phyloP scores from a whole-genome alignment of 2,113 vertebrate species.

The Gila orcuttii region DNA sequence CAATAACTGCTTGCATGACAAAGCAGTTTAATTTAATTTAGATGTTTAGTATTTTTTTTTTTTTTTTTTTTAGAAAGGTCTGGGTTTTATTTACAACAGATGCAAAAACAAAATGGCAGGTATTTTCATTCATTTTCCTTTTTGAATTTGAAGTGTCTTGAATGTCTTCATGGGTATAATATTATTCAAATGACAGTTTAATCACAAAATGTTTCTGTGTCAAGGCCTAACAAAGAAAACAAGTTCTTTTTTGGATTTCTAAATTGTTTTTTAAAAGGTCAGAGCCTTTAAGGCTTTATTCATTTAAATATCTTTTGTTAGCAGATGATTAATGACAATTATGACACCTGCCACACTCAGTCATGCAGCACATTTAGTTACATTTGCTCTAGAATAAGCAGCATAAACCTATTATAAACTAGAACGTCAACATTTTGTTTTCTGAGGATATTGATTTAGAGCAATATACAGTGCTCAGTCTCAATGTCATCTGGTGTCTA shows the following conservation, averaged over 20 bases:
- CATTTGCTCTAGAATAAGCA: conserved; percentile 1
- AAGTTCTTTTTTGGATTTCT: background rate
- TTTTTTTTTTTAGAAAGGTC: conserved; percentile 11
- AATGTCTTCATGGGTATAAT: background rate
- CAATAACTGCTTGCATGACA: conserved; percentile 52
- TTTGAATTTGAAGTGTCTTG: background rate
- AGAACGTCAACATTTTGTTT: background rate
- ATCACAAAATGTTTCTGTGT: conserved; percentile 28
- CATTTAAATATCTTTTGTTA: background rate
- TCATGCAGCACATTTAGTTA: background rate
- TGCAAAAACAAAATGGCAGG: background rate
- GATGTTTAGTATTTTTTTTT: background rate
- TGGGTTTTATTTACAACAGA: background rate
- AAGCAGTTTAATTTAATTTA: conserved; percentile 35
- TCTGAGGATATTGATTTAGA: background rate
- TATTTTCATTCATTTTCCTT: background rate
- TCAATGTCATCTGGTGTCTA: conserved; percentile 49
- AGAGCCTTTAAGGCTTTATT: too few species aligned
- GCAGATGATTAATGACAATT: background rate
- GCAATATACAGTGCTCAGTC: background rate
- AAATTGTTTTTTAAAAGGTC: background rate
- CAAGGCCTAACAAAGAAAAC: background rate
- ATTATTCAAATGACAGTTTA: conserved; percentile 14
- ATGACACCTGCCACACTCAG: background rate
- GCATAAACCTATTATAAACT: conserved; percentile 11